Evolutionary conservation across 2,888 invertebrate genomes (phyloP).

Genomic region (Galeopsomyia nigrocyanea): DNA sequence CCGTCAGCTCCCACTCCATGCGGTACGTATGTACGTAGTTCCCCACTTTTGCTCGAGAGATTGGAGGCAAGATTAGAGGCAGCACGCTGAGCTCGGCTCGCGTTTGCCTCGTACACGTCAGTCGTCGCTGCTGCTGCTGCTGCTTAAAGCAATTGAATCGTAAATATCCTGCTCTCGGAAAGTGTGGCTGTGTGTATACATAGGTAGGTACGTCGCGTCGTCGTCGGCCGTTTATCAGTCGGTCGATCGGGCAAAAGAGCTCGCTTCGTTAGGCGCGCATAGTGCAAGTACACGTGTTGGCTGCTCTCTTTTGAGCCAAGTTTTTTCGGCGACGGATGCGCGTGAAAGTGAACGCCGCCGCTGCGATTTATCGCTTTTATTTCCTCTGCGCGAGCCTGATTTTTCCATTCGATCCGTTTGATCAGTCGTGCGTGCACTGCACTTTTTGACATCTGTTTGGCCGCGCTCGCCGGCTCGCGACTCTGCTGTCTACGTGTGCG

Average conservation of each 20-base stretch:
- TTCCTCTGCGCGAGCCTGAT: constrained; percentile 13
- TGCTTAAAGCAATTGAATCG: constrained; percentile 26
- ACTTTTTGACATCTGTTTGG: constrained; percentile 32
- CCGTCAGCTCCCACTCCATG: background rate
- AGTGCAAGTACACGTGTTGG: background rate
- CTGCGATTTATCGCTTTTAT: constrained; percentile 28
- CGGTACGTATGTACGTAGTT: too few relatives aligned
- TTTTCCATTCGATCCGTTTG: constrained; percentile 34
- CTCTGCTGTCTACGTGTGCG: too few relatives aligned
- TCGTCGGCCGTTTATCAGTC: too few relatives aligned
- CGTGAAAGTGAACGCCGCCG: background rate
- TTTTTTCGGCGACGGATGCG: too few relatives aligned
- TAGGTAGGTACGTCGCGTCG: too few relatives aligned
- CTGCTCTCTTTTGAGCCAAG: background rate
- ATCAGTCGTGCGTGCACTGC: constrained; percentile 10
- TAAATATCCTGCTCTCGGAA: constrained; percentile 20
- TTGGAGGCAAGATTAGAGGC: too few relatives aligned
- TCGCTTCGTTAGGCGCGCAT: background rate
- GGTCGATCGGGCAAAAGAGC: too few relatives aligned
- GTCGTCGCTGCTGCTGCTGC: constrained; percentile 27
- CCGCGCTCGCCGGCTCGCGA: too few relatives aligned
- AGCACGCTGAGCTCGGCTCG: background rate
- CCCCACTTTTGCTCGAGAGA: background rate
- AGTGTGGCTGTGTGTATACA: too few relatives aligned
- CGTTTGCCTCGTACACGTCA: constrained; percentile 20